Percentiles rank a stretch among this genome's conserved stretches.
Conservation (phyloP, 2,888 invertebrate species). For the Drosophila cognata region DNA sequence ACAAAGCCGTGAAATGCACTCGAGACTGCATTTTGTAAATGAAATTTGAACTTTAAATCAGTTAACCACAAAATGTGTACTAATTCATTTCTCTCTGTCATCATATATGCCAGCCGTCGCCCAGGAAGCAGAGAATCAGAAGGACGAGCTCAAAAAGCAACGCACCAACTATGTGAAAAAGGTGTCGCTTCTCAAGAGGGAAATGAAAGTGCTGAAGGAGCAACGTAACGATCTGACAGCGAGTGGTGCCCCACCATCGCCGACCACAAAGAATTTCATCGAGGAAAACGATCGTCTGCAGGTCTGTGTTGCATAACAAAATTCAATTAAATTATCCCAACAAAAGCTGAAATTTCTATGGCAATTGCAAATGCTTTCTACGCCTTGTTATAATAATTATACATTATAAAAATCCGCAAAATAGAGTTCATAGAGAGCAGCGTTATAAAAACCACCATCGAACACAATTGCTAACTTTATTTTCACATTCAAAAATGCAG, state of each 20-base stretch:
- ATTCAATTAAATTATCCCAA: neutral
- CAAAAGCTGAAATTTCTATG: neutral
- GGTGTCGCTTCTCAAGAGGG: slow-evolving; percentile 89
- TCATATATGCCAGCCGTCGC: slow-evolving; percentile 88
- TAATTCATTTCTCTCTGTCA: slow-evolving; percentile 48
- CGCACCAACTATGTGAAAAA: slow-evolving; percentile 93
- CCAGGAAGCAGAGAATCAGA: slow-evolving; percentile 93
- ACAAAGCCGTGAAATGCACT: slow-evolving; percentile 75
- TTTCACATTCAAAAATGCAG: slow-evolving; percentile 57
- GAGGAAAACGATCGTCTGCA: slow-evolving; percentile 94
- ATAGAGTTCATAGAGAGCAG: neutral
- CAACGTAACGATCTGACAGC: slow-evolving; percentile 91
- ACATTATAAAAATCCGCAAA: no score
- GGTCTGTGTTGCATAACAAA: slow-evolving; percentile 86
- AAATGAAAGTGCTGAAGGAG: slow-evolving; percentile 91
- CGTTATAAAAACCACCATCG: neutral
- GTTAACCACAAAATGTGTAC: slow-evolving; percentile 32
- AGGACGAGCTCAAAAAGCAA: slow-evolving; percentile 91
- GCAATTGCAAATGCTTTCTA: neutral
- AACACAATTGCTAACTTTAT: neutral
- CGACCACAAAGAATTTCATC: slow-evolving; percentile 91
- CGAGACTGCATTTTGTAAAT: slow-evolving; percentile 80
- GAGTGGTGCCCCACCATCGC: slow-evolving; percentile 88
- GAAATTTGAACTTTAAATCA: slow-evolving; percentile 71
- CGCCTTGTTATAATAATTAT: neutral